Conservation (phyloP, 2,888 invertebrate species). For the Bugulina stolonifera region DNA sequence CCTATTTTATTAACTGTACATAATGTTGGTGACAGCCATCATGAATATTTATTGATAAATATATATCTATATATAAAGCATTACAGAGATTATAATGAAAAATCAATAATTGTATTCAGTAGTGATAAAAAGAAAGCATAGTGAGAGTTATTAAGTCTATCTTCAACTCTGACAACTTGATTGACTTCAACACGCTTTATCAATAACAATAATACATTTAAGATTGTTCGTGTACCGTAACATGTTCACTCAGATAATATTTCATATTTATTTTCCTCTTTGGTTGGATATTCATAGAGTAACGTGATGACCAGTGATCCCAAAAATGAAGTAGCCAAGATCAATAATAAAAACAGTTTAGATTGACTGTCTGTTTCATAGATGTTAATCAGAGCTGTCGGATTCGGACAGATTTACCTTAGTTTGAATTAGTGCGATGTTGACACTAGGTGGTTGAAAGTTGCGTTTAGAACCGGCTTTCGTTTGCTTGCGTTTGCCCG, state of each 20-base stretch:
- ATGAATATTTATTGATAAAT: conserved; percentile 25
- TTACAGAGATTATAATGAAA: not conserved
- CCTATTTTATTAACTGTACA: too few species aligned
- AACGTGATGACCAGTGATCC: too few species aligned
- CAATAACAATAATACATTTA: not conserved
- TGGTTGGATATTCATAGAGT: too few species aligned
- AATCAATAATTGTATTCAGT: conserved; percentile 17
- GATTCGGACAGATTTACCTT: not conserved
- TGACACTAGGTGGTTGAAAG: not conserved
- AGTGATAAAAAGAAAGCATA: not conserved
- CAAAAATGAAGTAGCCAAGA: too few species aligned
- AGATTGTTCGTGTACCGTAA: not conserved
- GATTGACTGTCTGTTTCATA: too few species aligned
- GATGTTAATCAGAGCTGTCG: not conserved
- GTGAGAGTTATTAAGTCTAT: not conserved
- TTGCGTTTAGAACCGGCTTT: not conserved
- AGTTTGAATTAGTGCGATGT: not conserved
- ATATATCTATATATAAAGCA: conserved; percentile 19
- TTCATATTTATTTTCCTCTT: too few species aligned
- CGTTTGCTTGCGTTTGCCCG: not conserved
- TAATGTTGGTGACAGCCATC: not conserved
- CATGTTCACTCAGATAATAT: too few species aligned
- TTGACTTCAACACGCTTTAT: not conserved
- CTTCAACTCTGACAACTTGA: not conserved
- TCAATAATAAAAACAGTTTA: too few species aligned